Conservation (phyloP, 2,888 invertebrate species). For the Dioctria linearis region DNA sequence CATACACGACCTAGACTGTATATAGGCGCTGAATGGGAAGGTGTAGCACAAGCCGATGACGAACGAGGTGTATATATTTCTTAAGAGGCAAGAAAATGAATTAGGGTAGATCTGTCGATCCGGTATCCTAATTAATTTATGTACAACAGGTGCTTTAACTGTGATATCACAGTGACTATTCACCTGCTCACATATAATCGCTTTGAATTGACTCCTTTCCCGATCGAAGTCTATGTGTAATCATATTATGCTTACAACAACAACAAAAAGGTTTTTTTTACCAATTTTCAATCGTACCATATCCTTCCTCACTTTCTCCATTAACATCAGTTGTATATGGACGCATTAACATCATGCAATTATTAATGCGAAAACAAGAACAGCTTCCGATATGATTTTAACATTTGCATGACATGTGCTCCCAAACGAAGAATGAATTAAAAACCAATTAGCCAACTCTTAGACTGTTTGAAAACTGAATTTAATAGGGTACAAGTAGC, state of each 20-base stretch:
- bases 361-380: slow-evolving; percentile 35
- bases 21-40: slow-evolving; percentile 26
- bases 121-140: slow-evolving; percentile 41
- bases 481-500: slow-evolving; percentile 57
- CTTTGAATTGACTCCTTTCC: background rate
- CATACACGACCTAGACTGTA: slow-evolving; percentile 24
- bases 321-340: background rate
- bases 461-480: slow-evolving; percentile 49
- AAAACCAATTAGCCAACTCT: slow-evolving; percentile 42
- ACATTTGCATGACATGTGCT: slow-evolving; percentile 39
- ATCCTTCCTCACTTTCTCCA: slow-evolving; percentile 3
- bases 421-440: slow-evolving; percentile 15
- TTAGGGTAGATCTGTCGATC: slow-evolving; percentile 41
- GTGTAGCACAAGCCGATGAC: slow-evolving; percentile 8
- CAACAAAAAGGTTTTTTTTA: background rate
- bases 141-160: slow-evolving; percentile 28
- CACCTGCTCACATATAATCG: slow-evolving; percentile 25
- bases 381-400: slow-evolving; percentile 42
- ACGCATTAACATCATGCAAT: background rate
- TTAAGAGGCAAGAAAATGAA: slow-evolving; percentile 22
- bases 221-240: slow-evolving; percentile 1
- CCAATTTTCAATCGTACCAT: background rate
- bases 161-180: slow-evolving; percentile 25
- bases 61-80: background rate
- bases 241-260: background rate